phyloP scores from a whole-genome alignment of 2,797 vertebrate genomes.

The Microcaecilia unicolor region DNA sequence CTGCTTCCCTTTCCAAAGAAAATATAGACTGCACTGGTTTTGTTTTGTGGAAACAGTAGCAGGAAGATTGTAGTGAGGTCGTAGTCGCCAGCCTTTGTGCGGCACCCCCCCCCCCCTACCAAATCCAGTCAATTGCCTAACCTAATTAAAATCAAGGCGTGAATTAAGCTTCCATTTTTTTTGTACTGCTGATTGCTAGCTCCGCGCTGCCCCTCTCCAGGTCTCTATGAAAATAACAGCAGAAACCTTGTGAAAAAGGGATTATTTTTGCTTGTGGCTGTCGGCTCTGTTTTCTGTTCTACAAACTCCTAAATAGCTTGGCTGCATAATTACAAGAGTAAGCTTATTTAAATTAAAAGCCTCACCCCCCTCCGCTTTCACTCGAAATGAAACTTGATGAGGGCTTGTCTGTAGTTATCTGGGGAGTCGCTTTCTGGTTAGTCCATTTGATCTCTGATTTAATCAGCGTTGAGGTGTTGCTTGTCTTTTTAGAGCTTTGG shows the following conservation, averaged over 20 bases:
- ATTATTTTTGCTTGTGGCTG: constrained; percentile 65
- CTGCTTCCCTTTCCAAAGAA: constrained; percentile 25
- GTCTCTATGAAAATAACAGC: constrained; percentile 65
- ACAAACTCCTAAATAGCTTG: constrained; percentile 81
- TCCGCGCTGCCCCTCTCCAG: constrained; percentile 51
- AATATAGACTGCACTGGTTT: neutral
- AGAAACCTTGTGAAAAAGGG: constrained; percentile 53
- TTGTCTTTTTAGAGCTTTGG: constrained; percentile 92
- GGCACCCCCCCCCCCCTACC: constrained; percentile 52
- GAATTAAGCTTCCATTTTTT: constrained; percentile 67
- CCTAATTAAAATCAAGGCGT: constrained; percentile 67
- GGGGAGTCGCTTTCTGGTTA: constrained; percentile 86
- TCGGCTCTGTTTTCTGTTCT: constrained; percentile 72
- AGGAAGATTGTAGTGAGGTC: constrained; percentile 47
- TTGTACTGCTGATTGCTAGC: constrained; percentile 61
- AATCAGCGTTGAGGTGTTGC: constrained; percentile 95
- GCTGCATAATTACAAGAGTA: constrained; percentile 92
- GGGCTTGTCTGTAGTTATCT: constrained; percentile 83
- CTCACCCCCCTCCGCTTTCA: constrained; percentile 41
- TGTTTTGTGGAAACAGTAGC: constrained; percentile 54
- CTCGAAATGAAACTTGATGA: constrained; percentile 94
- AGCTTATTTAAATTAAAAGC: constrained; percentile 95
- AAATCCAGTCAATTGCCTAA: constrained; percentile 63
- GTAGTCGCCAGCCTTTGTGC: constrained; percentile 44
- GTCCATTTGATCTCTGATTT: constrained; percentile 87